Evolutionary conservation across 2,797 vertebrate genomes (phyloP), one percentile per base, ranked within the genome.

Genomic region (Erpetoichthys calabaricus): DNA sequence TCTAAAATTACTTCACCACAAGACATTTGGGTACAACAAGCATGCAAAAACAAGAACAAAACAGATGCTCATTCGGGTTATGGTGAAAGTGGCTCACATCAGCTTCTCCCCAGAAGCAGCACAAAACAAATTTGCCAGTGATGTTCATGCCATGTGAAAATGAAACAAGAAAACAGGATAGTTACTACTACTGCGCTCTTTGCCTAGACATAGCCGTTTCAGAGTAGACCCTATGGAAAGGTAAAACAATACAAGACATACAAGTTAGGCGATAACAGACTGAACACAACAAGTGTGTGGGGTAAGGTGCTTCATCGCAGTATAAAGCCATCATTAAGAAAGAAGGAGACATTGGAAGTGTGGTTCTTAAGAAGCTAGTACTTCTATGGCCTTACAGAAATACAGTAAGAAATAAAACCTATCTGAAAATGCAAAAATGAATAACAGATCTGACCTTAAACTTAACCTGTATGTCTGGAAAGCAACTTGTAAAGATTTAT

Each of bases 141-240:
- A 61, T 69, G 79, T 74, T 77, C 89, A 91, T 82, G 89, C 85
- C 69, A 84, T 87, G 73, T 78, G 74, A 73, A 78, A 75, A 82
- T 65, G 68, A 75, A 73, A 85, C 73, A 85, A 87, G 81, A 80
- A 88, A 90, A 90, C 73, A 70, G 78, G 90, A 97, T 97, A 95
- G 83, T 78, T 94, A 99, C 96, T 90, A 88, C 80, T 91, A 82
- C 92, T 89, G 73, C 94, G 91, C 72, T 98, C 94, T 91, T 99
- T 99, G 70, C 96, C 94, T 64, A 98, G 91, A 84, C 95, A 99
- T 71, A 99, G 82, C 68, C 94, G 87, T 84, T 98, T 98, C 86
- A 99, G 79, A 59, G 96, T 97, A 67, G 95, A 87, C 96, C 96
- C 96, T 97, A 92, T 81, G 25, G 25, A 25, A 84, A 86, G 83